Conservation (phyloP, 1,140 invertebrate genomes). For the Colletes gigas region DNA sequence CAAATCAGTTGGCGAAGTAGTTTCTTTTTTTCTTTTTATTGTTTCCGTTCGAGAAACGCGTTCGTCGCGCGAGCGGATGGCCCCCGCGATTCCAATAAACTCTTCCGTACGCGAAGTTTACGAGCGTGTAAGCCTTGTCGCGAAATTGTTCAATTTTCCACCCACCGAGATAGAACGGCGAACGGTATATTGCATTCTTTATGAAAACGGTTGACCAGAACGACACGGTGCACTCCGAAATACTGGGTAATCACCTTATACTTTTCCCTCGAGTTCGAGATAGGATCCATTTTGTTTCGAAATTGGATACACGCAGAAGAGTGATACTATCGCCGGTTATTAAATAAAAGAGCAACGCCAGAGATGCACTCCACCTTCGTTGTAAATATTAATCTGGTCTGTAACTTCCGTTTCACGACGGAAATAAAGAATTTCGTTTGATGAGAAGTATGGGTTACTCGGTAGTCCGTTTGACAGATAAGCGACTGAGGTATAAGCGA, state of each 20-base stretch:
- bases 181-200: constrained; percentile 36
- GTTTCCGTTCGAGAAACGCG: neutral
- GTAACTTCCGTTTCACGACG: neutral
- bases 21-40: neutral
- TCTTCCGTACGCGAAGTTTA: neutral
- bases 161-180: neutral
- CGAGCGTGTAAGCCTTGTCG: neutral
- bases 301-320: neutral
- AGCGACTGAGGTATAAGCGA: no score
- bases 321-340: neutral
- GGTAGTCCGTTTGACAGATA: no score
- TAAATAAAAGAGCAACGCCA: constrained; percentile 15
- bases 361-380: neutral
- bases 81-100: neutral
- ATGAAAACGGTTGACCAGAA: constrained; percentile 40
- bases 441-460: neutral
- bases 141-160: constrained; percentile 37
- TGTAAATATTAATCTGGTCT: neutral
- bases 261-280: neutral
- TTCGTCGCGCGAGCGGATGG: neutral
- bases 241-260: constrained; percentile 32
- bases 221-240: constrained; percentile 33
- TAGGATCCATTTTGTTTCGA: neutral
- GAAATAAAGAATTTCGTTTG: neutral
- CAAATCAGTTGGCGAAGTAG: no score